Conservation (phyloP, 2,113 vertebrate species). For the Mugil cephalus region DNA sequence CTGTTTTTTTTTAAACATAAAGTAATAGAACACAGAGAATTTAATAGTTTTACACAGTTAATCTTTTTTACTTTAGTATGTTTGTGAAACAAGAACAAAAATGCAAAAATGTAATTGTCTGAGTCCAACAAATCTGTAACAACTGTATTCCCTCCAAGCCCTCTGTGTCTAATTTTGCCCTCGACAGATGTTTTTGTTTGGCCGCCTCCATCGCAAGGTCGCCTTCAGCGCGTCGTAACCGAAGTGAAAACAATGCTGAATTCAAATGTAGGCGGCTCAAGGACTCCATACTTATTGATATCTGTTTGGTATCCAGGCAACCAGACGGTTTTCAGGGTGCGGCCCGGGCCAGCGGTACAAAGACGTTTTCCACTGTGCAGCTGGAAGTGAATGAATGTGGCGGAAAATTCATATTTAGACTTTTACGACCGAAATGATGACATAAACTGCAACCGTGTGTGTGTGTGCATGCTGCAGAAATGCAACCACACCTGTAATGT, state of each 20-base stretch:
- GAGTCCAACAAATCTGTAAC: neutral
- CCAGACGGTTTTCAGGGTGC: constrained; percentile 38
- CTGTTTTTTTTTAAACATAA: too few species aligned
- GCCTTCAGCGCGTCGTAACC: constrained; percentile 3
- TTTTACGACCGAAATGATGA: constrained; percentile 20
- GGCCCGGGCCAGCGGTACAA: neutral
- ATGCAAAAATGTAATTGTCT: neutral
- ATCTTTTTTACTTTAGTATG: too few species aligned
- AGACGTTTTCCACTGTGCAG: neutral
- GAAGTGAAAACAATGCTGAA: constrained; percentile 47
- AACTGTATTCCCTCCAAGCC: constrained; percentile 29
- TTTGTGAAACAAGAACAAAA: too few species aligned
- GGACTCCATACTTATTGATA: constrained; percentile 22
- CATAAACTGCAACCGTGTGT: constrained; percentile 9
- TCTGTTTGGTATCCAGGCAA: constrained; percentile 73
- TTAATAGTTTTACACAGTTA: too few species aligned
- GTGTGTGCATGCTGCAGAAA: neutral
- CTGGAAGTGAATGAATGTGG: constrained; percentile 21
- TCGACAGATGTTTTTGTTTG: constrained; percentile 50
- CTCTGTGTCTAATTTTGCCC: constrained; percentile 27
- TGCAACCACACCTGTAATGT: constrained; percentile 6
- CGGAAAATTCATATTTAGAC: constrained; percentile 8
- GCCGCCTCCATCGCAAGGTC: constrained; percentile 13
- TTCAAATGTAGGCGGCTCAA: constrained; percentile 16
- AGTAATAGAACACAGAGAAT: too few species aligned